phyloP scores from a whole-genome alignment of 2,888 invertebrate genomes.

The Drepanosiphum platanoidis region DNA sequence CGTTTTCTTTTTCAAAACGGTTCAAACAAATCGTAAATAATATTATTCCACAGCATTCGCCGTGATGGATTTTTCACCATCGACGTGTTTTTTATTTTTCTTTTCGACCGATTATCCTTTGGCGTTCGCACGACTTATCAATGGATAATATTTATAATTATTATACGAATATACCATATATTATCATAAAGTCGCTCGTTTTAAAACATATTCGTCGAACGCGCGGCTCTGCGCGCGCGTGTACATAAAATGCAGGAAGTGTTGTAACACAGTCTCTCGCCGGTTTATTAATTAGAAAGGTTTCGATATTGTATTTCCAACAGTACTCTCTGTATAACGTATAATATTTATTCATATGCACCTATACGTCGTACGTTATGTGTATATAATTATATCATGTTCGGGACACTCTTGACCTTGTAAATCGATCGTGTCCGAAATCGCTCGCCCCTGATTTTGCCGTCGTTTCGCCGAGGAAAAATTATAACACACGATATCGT shows the following conservation, averaged over 20 bases:
- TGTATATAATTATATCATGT: background rate
- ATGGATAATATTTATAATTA: too few species aligned
- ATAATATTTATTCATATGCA: background rate
- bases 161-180: too few species aligned
- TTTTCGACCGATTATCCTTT: too few species aligned
- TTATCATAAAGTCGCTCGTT: too few species aligned
- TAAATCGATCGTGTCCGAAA: conserved; percentile 29
- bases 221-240: too few species aligned
- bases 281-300: background rate
- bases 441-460: background rate
- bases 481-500: too few species aligned
- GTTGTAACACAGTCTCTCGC: background rate
- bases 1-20: too few species aligned
- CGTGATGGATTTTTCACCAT: too few species aligned
- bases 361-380: background rate
- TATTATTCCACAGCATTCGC: too few species aligned
- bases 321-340: background rate
- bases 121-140: too few species aligned
- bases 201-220: background rate
- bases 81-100: too few species aligned
- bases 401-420: background rate
- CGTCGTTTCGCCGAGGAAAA: background rate
- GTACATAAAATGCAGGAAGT: background rate
- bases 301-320: background rate
- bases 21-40: too few species aligned